A percentile compares a stretch with the other conserved stretches of the same genome.
Conservation (phyloP, 1,140 invertebrate species). For the Sycobia sp. region DNA sequence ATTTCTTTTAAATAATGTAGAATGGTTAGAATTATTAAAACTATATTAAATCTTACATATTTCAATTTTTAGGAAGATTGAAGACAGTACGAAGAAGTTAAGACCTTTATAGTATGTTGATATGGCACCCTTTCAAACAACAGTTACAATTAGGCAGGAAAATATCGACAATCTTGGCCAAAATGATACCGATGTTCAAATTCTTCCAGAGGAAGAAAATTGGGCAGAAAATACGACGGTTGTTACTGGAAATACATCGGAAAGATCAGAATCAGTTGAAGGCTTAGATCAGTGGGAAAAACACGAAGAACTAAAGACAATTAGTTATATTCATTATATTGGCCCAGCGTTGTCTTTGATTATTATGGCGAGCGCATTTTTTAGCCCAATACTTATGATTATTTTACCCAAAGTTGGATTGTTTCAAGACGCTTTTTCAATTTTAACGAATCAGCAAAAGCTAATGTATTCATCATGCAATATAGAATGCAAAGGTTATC, state of each 20-base stretch:
- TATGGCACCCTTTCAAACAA: conserved; percentile 82
- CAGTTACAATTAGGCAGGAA: conserved; percentile 74
- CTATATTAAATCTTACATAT: too few species aligned
- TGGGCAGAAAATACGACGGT: conserved; percentile 98
- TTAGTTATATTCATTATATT: conserved; percentile 79
- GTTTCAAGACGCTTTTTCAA: conserved; percentile 66
- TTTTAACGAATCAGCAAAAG: conserved; percentile 65
- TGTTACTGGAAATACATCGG: conserved; percentile 95
- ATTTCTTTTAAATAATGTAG: too few species aligned
- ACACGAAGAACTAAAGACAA: conserved; percentile 74
- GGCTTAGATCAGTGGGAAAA: conserved; percentile 82
- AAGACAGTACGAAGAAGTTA: too few species aligned
- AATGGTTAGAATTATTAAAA: too few species aligned
- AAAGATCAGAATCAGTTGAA: conserved; percentile 91
- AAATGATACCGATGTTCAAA: conserved; percentile 90
- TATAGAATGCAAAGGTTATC: conserved; percentile 86
- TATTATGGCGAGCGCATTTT: conserved; percentile 81
- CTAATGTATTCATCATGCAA: conserved; percentile 71
- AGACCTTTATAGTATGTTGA: conserved; percentile 49
- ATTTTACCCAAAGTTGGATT: conserved; percentile 88
- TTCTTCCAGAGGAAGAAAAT: conserved; percentile 93
- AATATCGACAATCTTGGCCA: conserved; percentile 69
- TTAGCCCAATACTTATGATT: conserved; percentile 93
- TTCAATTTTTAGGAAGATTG: too few species aligned
- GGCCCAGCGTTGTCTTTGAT: conserved; percentile 77